Evolutionary conservation across 92 coral and sea anemone genomes (phyloP).

Genomic region (Paramuricea clavata): DNA sequence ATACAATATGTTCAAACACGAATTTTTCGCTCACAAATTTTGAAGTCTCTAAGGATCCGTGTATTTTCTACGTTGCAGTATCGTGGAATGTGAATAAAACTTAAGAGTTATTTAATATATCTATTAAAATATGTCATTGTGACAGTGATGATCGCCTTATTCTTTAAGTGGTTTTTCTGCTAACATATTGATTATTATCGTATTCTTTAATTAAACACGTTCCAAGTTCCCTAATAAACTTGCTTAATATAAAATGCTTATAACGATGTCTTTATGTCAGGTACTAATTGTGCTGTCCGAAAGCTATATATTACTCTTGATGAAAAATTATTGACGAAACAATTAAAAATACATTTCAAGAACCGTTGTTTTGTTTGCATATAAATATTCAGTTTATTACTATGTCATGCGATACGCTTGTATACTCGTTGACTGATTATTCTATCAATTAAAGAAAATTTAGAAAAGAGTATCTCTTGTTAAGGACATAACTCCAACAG

Average conservation of each 20-base stretch:
- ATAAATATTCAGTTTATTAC: not conserved
- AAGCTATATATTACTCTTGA: not conserved
- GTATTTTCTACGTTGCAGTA: too few species aligned
- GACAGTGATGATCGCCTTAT: not conserved
- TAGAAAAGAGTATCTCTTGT: not conserved
- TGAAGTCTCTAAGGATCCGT: too few species aligned
- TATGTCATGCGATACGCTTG: not conserved
- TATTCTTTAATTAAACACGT: not conserved
- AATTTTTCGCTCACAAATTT: too few species aligned
- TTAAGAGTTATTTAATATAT: not conserved
- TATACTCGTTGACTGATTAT: not conserved
- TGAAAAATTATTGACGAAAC: not conserved
- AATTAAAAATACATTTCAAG: not conserved
- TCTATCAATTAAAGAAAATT: not conserved
- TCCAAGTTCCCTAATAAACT: not conserved
- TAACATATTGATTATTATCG: not conserved
- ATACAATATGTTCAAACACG: too few species aligned
- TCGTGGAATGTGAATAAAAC: too few species aligned
- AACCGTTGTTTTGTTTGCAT: not conserved
- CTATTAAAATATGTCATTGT: not conserved
- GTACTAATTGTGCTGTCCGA: not conserved
- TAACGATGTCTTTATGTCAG: not conserved
- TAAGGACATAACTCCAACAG: not conserved
- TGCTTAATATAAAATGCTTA: not conserved
- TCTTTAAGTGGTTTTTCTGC: not conserved